These are phyloP conservation scores for Ascidia mentula DNA, from an alignment of 23 tunicate species.

Conservation along the genomic window DNA sequence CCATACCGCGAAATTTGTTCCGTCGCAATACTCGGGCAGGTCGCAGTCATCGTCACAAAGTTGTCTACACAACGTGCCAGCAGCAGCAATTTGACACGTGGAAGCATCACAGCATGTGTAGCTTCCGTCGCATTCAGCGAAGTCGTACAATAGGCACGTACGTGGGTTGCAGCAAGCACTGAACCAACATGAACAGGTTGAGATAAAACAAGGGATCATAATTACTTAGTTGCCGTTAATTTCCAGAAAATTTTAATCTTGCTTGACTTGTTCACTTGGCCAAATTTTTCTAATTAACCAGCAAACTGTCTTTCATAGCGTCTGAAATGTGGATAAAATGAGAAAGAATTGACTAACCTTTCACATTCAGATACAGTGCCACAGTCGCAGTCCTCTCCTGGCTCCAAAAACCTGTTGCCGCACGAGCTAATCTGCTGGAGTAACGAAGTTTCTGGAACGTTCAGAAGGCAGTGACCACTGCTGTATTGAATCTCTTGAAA, in stretches of 20 bases:
- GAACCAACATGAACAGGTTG: too few species aligned
- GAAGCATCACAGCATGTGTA: neutral
- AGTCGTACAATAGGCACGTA: neutral
- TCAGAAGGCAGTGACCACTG: neutral
- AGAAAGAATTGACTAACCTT: neutral
- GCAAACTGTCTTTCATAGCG: too few species aligned
- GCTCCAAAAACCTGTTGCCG: neutral
- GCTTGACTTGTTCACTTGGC: too few species aligned
- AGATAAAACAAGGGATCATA: too few species aligned
- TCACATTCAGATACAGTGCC: neutral
- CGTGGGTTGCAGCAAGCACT: neutral
- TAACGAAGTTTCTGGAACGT: neutral
- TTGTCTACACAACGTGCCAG: neutral
- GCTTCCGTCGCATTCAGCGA: constrained; percentile 4
- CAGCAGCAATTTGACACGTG: neutral
- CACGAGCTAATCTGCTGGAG: neutral
- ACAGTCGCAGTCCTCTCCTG: neutral
- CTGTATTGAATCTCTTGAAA: neutral
- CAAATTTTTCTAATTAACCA: too few species aligned
- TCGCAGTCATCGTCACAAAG: neutral
- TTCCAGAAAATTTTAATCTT: too few species aligned
- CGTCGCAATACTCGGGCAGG: neutral
- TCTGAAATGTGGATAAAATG: too few species aligned
- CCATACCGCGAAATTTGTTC: neutral
- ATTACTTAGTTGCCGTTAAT: too few species aligned